These are phyloP conservation scores for Channa maculata DNA, from an alignment of 2,113 vertebrate species.

Conservation along the genomic window DNA sequence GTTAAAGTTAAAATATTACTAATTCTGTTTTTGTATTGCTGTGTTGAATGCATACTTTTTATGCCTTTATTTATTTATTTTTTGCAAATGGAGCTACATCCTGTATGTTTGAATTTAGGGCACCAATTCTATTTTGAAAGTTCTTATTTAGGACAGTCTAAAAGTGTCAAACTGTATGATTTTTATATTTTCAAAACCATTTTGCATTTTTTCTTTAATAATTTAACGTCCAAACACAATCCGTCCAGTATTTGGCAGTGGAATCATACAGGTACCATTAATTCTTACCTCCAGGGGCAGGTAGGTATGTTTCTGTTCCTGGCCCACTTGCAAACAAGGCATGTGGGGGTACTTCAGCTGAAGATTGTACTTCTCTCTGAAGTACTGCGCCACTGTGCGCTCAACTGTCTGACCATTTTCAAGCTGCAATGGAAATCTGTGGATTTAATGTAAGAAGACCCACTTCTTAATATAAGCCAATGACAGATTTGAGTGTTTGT, in stretches of 20 bases:
- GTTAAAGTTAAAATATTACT: too few species aligned
- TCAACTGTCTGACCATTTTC: constrained; percentile 98
- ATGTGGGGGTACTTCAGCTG: constrained; percentile 97
- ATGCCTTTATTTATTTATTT: too few species aligned
- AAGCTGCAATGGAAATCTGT: constrained; percentile 95
- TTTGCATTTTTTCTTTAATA: not conserved
- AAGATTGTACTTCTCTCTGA: constrained; percentile 97
- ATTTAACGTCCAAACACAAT: too few species aligned
- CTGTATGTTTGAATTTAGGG: too few species aligned
- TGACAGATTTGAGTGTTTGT: accelerated
- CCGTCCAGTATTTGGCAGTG: too few species aligned
- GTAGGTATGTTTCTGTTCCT: constrained; percentile 98
- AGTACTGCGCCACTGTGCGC: constrained; percentile 97
- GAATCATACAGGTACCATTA: not conserved
- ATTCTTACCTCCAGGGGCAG: constrained; percentile 94
- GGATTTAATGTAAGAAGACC: not conserved
- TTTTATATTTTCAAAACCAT: too few species aligned
- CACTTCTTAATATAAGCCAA: not conserved
- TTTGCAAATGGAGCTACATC: too few species aligned
- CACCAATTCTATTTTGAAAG: too few species aligned
- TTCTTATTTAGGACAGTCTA: too few species aligned
- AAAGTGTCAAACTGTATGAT: too few species aligned
- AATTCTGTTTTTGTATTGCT: too few species aligned
- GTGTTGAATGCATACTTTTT: too few species aligned
- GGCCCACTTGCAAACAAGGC: constrained; percentile 97